phyloP scores from a whole-genome alignment of 2,797 vertebrate genomes.

The Bryconaethiops microstoma region DNA sequence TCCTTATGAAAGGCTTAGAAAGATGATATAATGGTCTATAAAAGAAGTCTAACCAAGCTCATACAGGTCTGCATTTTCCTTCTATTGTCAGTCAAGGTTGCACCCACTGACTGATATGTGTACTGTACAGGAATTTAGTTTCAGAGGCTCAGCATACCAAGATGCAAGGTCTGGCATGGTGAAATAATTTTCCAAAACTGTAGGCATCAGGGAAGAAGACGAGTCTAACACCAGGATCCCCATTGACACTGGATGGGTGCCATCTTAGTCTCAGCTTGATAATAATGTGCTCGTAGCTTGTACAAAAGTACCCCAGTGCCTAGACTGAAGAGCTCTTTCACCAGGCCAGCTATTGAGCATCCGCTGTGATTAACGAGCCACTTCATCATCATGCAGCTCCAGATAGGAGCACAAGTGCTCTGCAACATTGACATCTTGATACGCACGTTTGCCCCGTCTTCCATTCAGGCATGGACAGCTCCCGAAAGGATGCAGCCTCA shows the following conservation, averaged over 20 bases:
- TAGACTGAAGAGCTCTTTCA: slow-evolving; percentile 40
- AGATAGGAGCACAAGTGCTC: slow-evolving; percentile 35
- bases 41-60: background rate
- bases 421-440: slow-evolving; percentile 53
- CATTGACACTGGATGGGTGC: slow-evolving; percentile 11
- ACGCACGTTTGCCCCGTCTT: slow-evolving; percentile 23
- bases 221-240: background rate
- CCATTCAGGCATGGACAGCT: slow-evolving; percentile 31
- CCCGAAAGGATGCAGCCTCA: slow-evolving; percentile 26
- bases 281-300: slow-evolving; percentile 30
- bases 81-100: background rate
- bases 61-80: background rate
- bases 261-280: slow-evolving; percentile 31
- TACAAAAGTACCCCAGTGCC: slow-evolving; percentile 28
- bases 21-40: background rate
- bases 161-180: background rate
- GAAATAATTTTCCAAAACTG: background rate
- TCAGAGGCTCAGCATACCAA: background rate
- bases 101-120: background rate
- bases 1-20: background rate
- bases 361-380: slow-evolving; percentile 33
- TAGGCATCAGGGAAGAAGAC: background rate
- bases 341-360: slow-evolving; percentile 40
- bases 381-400: slow-evolving; percentile 56
- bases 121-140: background rate